Evolutionary conservation across 2,113 vertebrate genomes (phyloP).

Genomic region (Eptatretus burgeri): DNA sequence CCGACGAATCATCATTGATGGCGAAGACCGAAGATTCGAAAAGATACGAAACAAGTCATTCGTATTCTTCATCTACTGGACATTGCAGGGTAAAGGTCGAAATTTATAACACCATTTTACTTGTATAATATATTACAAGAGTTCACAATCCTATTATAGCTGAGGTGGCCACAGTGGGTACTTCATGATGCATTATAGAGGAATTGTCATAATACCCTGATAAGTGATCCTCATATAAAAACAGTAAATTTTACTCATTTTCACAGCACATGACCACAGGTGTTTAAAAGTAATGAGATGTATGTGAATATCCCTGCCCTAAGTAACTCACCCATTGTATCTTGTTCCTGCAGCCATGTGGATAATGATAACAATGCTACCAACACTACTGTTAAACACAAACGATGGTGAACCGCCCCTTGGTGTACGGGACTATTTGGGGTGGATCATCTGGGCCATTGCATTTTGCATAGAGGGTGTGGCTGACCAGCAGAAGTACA

Average conservation of each 20-base stretch:
- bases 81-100: slow-evolving; percentile 25
- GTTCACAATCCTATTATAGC: not conserved
- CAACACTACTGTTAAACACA: slow-evolving; percentile 29
- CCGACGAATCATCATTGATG: slow-evolving; percentile 27
- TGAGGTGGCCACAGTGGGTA: not conserved
- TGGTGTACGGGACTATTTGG: slow-evolving; percentile 22
- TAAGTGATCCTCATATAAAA: not conserved
- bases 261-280: not conserved
- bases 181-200: not conserved
- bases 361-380: slow-evolving; percentile 32
- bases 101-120: not conserved
- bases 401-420: slow-evolving; percentile 19
- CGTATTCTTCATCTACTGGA: slow-evolving; percentile 33
- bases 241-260: not conserved
- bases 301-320: not conserved
- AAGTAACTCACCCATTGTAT: not conserved
- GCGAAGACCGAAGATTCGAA: slow-evolving; percentile 27
- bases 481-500: slow-evolving; percentile 35
- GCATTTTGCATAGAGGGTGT: slow-evolving; percentile 23
- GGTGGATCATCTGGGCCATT: slow-evolving; percentile 26
- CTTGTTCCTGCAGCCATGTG: slow-evolving; percentile 19
- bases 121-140: not conserved
- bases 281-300: not conserved
- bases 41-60: slow-evolving; percentile 23
- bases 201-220: not conserved